Evolutionary conservation across 2,797 vertebrate genomes (phyloP).

Genomic region (Aphelocoma californica): DNA sequence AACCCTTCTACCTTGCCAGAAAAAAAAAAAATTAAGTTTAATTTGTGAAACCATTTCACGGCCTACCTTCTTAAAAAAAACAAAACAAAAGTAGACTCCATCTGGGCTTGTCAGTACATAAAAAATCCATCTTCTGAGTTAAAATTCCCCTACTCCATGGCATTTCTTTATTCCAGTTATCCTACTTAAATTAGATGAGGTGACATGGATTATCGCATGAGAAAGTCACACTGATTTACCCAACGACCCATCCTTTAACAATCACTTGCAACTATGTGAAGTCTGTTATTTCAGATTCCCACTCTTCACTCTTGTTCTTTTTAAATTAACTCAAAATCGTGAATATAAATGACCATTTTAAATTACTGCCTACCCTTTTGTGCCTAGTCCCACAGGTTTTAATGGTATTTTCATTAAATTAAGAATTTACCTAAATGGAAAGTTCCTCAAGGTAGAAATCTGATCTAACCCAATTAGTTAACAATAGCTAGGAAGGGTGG

Average conservation of each 20-base stretch:
- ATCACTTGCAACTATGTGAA: neutral
- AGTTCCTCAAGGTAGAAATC: neutral
- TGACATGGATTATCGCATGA: neutral
- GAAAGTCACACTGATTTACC: neutral
- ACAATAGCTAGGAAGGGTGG: neutral
- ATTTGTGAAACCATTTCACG: neutral
- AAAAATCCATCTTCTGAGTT: neutral
- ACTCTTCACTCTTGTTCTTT: neutral
- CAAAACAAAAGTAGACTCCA: neutral
- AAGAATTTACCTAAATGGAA: neutral
- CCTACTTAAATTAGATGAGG: neutral
- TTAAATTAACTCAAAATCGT: neutral
- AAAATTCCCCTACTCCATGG: neutral
- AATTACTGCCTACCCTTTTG: neutral
- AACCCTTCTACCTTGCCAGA: constrained; percentile 5
- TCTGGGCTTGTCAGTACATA: neutral
- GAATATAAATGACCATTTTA: neutral
- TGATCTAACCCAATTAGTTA: neutral
- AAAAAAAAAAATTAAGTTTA: constrained; percentile 11
- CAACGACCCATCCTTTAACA: neutral
- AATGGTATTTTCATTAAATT: neutral
- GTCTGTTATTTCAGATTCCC: neutral
- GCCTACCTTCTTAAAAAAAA: neutral
- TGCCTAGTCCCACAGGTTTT: neutral
- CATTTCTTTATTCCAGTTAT: neutral